phyloP scores from a whole-genome alignment of 1,140 invertebrate genomes.

The Pseudobourletiella spinata region DNA sequence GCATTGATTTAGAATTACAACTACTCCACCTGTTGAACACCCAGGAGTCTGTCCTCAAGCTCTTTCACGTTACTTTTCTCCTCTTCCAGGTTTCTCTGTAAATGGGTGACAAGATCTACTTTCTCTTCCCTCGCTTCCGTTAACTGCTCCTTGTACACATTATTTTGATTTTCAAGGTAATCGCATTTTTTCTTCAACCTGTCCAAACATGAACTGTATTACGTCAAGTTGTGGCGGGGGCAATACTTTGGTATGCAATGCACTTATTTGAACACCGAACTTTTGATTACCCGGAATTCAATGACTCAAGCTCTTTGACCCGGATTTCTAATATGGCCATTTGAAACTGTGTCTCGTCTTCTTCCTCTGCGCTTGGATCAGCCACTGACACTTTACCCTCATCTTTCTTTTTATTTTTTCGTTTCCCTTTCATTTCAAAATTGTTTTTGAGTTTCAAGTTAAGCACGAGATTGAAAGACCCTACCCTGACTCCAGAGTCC shows the following conservation, averaged over 20 bases:
- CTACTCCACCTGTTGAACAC: conserved; percentile 18
- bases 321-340: conserved; percentile 30
- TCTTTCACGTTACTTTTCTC: conserved; percentile 31
- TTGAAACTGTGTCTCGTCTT: conserved; percentile 32
- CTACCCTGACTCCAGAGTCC: background rate
- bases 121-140: conserved; percentile 28
- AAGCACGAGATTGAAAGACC: no score
- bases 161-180: conserved; percentile 31
- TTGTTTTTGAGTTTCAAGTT: no score
- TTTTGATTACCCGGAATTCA: conserved; percentile 31
- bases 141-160: conserved; percentile 30
- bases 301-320: conserved; percentile 32
- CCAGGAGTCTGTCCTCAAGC: conserved; percentile 29
- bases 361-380: conserved; percentile 3
- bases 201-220: background rate
- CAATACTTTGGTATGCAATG: background rate
- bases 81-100: conserved; percentile 20
- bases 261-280: background rate
- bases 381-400: conserved; percentile 8
- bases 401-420: conserved; percentile 24
- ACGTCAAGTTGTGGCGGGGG: background rate
- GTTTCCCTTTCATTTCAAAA: conserved; percentile 6
- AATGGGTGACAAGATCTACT: conserved; percentile 29
- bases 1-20: background rate
- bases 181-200: conserved; percentile 32